Percentiles rank a stretch among this genome's conserved stretches.
phyloP scores from a whole-genome alignment of 2,113 vertebrate species.

The Pogonocichla stellata region DNA sequence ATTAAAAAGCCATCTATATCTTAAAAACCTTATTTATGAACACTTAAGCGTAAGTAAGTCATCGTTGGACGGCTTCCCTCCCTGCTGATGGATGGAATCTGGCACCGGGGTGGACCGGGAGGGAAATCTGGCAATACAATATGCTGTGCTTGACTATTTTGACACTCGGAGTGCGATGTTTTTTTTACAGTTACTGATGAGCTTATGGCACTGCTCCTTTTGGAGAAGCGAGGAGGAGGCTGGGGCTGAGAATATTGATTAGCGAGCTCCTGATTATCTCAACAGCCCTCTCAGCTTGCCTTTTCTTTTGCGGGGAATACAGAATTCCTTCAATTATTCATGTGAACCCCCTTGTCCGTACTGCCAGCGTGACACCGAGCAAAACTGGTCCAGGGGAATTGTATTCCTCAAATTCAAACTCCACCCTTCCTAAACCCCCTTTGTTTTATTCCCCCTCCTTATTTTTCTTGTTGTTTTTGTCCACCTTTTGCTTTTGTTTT shows the following conservation, averaged over 20 bases:
- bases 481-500: conserved; percentile 64
- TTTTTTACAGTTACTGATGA: conserved; percentile 80
- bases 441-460: background rate
- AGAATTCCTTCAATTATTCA: conserved; percentile 89
- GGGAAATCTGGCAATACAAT: conserved; percentile 76
- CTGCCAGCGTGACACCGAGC: conserved; percentile 62
- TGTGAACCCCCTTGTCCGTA: conserved; percentile 80
- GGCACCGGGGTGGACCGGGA: conserved; percentile 62
- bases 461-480: background rate
- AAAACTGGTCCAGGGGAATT: conserved; percentile 67
- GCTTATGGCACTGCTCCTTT: conserved; percentile 80
- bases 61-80: conserved; percentile 76
- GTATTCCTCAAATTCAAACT: background rate
- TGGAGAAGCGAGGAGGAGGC: conserved; percentile 67
- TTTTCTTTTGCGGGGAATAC: conserved; percentile 78
- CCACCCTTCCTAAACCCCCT: background rate
- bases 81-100: conserved; percentile 79
- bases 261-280: conserved; percentile 87
- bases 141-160: conserved; percentile 80
- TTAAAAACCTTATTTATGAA: conserved; percentile 80
- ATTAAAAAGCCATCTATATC: conserved; percentile 84
- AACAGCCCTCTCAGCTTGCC: conserved; percentile 72
- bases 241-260: conserved; percentile 84
- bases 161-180: conserved; percentile 77
- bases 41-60: conserved; percentile 76